These are phyloP conservation scores for Cygnus buccinator DNA, from an alignment of 2,113 vertebrate species.

Conservation along the genomic window DNA sequence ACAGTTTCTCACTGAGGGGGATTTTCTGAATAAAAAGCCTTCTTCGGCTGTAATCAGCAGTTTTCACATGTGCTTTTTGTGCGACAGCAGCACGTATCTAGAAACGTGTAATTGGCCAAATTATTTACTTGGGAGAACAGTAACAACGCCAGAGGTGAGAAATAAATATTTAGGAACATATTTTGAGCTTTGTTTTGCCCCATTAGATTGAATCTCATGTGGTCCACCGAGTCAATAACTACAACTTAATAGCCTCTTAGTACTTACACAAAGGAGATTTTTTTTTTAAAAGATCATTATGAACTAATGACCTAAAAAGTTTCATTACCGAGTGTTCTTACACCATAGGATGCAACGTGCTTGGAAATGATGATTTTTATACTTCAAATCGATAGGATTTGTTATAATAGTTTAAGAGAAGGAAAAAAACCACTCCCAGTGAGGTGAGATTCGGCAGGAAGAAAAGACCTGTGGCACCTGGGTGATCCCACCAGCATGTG, in stretches of 20 bases:
- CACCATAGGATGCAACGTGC: not conserved
- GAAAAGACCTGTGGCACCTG: not conserved
- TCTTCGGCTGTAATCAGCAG: not conserved
- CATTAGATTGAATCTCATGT: fast-evolving
- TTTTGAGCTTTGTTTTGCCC: not conserved
- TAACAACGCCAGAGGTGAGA: not conserved
- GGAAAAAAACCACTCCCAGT: not conserved
- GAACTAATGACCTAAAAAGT: not conserved
- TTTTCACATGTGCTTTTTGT: not conserved
- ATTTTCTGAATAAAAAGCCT: not conserved
- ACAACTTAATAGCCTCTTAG: not conserved
- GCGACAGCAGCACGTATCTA: not conserved
- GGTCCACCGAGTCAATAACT: not conserved
- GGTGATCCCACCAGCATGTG: no score
- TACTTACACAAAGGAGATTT: not conserved
- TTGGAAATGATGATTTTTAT: not conserved
- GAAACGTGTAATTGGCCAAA: not conserved
- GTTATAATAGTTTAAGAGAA: not conserved
- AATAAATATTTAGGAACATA: not conserved
- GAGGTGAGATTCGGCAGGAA: not conserved
- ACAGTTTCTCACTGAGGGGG: not conserved
- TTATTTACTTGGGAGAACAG: not conserved
- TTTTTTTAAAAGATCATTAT: not conserved
- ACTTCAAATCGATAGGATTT: not conserved
- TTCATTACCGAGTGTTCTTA: not conserved